Percentiles rank a stretch among this genome's conserved stretches.
phyloP scores from a whole-genome alignment of 2,888 invertebrate species.

The Piscicola geometra region DNA sequence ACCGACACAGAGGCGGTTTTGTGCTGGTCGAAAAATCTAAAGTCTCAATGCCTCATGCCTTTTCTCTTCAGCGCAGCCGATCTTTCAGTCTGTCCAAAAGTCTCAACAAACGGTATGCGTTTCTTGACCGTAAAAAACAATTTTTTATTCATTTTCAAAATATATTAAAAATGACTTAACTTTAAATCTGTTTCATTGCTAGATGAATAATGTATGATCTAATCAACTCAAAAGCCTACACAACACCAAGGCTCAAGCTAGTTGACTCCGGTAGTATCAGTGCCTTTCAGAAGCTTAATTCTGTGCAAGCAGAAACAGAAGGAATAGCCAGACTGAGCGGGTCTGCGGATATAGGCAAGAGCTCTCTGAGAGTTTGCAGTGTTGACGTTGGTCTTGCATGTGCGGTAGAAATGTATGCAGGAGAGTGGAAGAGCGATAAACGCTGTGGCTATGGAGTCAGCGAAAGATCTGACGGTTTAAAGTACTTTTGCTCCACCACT shows the following conservation, averaged over 20 bases:
- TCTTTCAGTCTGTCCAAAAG: slow-evolving; percentile 24
- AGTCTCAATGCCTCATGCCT: not conserved
- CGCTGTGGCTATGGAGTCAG: slow-evolving; percentile 31
- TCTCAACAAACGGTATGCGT: slow-evolving; percentile 15
- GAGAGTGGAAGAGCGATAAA: slow-evolving; percentile 33
- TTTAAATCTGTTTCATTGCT: too few species aligned
- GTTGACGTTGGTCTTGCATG: slow-evolving; percentile 27
- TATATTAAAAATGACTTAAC: too few species aligned
- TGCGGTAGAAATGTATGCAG: slow-evolving; percentile 30
- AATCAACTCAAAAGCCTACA: too few species aligned
- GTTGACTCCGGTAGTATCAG: slow-evolving; percentile 14
- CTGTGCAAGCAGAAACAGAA: not conserved
- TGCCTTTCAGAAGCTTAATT: not conserved
- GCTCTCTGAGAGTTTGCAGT: slow-evolving; percentile 15
- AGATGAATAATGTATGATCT: too few species aligned
- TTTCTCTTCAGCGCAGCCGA: slow-evolving; percentile 16
- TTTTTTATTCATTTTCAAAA: not conserved
- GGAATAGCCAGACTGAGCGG: slow-evolving; percentile 20
- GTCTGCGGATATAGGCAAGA: slow-evolving; percentile 23
- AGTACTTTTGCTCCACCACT: slow-evolving; percentile 10
- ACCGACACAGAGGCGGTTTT: slow-evolving; percentile 29
- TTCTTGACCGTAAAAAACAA: not conserved
- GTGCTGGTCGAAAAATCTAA: slow-evolving; percentile 31
- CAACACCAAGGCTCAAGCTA: slow-evolving; percentile 12
- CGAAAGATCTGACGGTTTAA: slow-evolving; percentile 26